Evolutionary conservation across 1,140 invertebrate genomes (phyloP).

Genomic region (Atta colombica): DNA sequence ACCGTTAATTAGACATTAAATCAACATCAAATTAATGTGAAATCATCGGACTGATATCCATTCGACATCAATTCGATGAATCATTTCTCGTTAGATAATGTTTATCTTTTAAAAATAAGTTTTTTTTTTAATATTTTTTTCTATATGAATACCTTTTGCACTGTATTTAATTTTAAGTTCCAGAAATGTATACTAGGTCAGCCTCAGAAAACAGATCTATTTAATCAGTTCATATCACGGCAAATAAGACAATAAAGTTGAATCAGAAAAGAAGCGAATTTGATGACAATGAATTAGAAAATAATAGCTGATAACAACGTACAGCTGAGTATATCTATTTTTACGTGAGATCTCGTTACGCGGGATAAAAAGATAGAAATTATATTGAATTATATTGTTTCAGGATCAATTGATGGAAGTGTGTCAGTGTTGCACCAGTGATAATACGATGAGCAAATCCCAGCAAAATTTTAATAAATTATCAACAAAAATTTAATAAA

Average conservation of each 20-base stretch:
- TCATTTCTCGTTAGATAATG: too few relatives aligned
- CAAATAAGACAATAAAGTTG: not conserved
- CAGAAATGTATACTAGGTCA: too few relatives aligned
- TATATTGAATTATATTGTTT: conserved; percentile 19
- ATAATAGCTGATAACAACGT: not conserved
- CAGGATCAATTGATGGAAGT: not conserved
- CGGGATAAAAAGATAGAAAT: not conserved
- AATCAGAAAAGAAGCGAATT: not conserved
- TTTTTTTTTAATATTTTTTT: too few relatives aligned
- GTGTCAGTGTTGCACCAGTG: not conserved
- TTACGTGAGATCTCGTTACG: not conserved
- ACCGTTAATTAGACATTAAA: too few relatives aligned
- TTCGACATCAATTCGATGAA: too few relatives aligned
- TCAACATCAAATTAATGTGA: too few relatives aligned
- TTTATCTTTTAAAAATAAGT: too few relatives aligned
- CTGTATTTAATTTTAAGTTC: too few relatives aligned
- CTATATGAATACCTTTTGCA: too few relatives aligned
- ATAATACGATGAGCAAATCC: not conserved
- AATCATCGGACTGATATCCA: too few relatives aligned
- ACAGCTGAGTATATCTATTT: not conserved
- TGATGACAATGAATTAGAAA: not conserved
- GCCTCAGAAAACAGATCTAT: not conserved
- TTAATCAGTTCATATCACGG: not conserved
- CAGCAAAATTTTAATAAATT: not conserved
- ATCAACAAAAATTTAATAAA: not conserved